Percentiles rank a stretch among this genome's conserved stretches.
Conservation (phyloP, 2,797 vertebrate genomes). For the Hephaestus fuliginosus region DNA sequence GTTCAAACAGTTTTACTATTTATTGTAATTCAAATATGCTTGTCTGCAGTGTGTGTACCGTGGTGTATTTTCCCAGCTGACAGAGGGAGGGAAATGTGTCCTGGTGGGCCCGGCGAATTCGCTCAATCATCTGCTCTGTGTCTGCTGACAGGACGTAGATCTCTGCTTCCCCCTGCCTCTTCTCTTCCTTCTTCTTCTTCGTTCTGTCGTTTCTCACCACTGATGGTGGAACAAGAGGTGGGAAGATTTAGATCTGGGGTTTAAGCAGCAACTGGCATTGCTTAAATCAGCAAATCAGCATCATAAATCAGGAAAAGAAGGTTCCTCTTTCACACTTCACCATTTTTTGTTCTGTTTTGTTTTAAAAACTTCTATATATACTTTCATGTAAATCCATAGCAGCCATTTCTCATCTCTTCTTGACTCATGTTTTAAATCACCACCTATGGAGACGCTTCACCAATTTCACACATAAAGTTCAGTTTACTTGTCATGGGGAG, state of each 20-base stretch:
- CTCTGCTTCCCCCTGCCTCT: conserved; percentile 87
- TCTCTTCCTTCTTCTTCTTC: conserved; percentile 96
- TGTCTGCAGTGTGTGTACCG: conserved; percentile 77
- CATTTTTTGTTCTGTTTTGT: not conserved
- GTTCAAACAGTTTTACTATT: not conserved
- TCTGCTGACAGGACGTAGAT: conserved; percentile 92
- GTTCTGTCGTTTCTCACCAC: conserved; percentile 92
- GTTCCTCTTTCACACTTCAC: not conserved
- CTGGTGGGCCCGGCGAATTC: conserved; percentile 94
- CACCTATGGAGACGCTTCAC: not conserved
- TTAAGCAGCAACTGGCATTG: not conserved
- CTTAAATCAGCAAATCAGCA: not conserved
- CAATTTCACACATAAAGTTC: not conserved
- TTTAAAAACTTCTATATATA: not conserved
- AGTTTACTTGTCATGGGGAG: not conserved
- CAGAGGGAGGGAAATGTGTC: conserved; percentile 96
- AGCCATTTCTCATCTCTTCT: not conserved
- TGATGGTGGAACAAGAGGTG: not conserved
- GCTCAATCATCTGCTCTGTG: conserved; percentile 94
- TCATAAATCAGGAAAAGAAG: not conserved
- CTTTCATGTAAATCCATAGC: not conserved
- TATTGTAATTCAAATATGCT: too few relatives aligned
- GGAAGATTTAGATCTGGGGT: not conserved
- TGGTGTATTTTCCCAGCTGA: conserved; percentile 98
- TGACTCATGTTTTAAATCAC: not conserved